Evolutionary conservation across 2,888 invertebrate species (phyloP).

Genomic region (Drosophila mayaguana): DNA sequence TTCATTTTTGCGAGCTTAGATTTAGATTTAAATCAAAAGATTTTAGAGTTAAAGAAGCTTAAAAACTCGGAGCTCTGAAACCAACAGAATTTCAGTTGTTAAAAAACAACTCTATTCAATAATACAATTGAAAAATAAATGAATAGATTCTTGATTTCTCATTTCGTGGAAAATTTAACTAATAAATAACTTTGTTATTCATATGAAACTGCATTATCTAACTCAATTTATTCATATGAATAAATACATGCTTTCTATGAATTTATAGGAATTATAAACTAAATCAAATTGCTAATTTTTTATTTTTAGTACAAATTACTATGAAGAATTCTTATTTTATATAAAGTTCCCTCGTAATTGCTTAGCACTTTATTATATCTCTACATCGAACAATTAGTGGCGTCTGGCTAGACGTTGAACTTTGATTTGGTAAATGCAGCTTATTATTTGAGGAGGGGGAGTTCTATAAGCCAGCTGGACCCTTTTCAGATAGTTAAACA

Average conservation of each 20-base stretch:
- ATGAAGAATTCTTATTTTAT: neutral
- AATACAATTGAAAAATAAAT: too few relatives aligned
- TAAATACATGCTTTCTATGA: too few relatives aligned
- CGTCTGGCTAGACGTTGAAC: neutral
- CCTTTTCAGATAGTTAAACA: conserved; percentile 37
- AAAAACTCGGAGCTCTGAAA: neutral
- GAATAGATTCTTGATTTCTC: too few relatives aligned
- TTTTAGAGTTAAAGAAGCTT: neutral
- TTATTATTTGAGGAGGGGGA: conserved; percentile 16
- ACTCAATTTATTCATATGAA: too few relatives aligned
- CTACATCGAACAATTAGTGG: neutral
- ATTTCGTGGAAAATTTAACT: too few relatives aligned
- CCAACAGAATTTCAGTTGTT: too few relatives aligned
- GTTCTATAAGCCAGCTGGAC: conserved; percentile 2
- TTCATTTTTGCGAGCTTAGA: neutral
- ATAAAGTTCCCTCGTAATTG: neutral
- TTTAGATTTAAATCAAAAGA: neutral
- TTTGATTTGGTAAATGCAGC: conserved; percentile 15
- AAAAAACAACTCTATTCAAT: too few relatives aligned
- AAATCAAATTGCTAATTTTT: neutral
- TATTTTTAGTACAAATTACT: neutral
- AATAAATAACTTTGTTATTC: too few relatives aligned
- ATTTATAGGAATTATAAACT: neutral
- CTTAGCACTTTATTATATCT: conserved; percentile 1
- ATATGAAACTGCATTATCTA: too few relatives aligned